phyloP scores from a whole-genome alignment of 2,113 vertebrate species.

The Prionailurus viverrinus region DNA sequence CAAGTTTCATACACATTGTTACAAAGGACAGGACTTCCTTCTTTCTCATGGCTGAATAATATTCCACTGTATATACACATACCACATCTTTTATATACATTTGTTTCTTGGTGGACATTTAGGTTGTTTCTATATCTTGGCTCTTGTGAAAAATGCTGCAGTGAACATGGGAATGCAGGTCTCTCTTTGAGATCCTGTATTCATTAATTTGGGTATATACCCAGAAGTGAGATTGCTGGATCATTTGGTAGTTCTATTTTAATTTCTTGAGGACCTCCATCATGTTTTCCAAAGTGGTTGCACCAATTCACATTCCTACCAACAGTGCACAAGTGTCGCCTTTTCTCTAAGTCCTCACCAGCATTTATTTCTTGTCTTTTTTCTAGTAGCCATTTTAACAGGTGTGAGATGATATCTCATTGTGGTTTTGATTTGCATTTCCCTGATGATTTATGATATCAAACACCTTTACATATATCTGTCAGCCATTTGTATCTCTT shows the following conservation, averaged over 20 bases:
- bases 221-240: not conserved
- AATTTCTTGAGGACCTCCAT: not conserved
- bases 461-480: not conserved
- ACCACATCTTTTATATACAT: not conserved
- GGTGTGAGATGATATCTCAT: not conserved
- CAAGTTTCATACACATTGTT: not conserved
- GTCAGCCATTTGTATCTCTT: not conserved
- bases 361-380: not conserved
- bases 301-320: not conserved
- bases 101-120: not conserved
- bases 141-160: not conserved
- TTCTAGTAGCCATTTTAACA: not conserved
- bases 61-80: not conserved
- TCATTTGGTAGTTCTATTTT: not conserved
- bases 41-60: not conserved
- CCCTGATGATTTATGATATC: not conserved
- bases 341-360: not conserved
- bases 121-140: not conserved
- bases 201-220: not conserved
- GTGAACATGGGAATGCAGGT: not conserved
- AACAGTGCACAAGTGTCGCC: not conserved
- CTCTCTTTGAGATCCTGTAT: not conserved
- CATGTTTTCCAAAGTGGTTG: not conserved
- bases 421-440: not conserved
- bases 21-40: not conserved